These are phyloP conservation scores for Eulithis prunata DNA, from an alignment of 2,888 invertebrate species.

Conservation along the genomic window DNA sequence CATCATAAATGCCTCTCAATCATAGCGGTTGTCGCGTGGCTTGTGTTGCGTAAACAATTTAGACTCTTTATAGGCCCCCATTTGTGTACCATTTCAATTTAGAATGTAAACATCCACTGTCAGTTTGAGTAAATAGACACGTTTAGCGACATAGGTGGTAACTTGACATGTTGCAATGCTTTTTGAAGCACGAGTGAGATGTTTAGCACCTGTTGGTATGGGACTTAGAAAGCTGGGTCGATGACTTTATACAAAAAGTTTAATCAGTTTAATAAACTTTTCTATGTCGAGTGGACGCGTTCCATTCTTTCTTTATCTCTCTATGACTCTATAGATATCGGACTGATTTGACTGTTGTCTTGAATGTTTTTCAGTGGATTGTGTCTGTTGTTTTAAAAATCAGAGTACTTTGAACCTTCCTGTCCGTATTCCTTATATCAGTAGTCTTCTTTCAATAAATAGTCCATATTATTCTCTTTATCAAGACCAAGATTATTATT, in stretches of 20 bases:
- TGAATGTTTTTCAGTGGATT: no score
- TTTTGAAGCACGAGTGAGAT: slow-evolving; percentile 36
- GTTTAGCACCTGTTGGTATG: slow-evolving; percentile 39
- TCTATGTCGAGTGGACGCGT: slow-evolving; percentile 15
- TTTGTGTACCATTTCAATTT: slow-evolving; percentile 66
- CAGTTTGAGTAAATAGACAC: slow-evolving; percentile 57
- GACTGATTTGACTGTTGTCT: background rate
- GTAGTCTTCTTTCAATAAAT: no score
- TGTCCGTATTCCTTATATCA: no score
- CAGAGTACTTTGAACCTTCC: no score
- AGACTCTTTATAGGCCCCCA: slow-evolving; percentile 52
- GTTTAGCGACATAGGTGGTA: slow-evolving; percentile 66
- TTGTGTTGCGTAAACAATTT: slow-evolving; percentile 64
- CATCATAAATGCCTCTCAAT: slow-evolving; percentile 63
- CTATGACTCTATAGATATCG: slow-evolving; percentile 9
- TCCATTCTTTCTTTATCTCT: slow-evolving; percentile 16
- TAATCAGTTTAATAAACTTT: slow-evolving; percentile 9
- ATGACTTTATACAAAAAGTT: slow-evolving; percentile 31
- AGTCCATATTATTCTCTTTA: no score
- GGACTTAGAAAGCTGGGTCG: slow-evolving; percentile 32
- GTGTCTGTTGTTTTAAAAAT: no score
- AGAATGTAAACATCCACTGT: slow-evolving; percentile 60
- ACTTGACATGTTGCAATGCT: slow-evolving; percentile 55
- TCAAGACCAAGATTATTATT: no score
- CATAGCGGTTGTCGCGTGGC: slow-evolving; percentile 43